These are phyloP conservation scores for Microplitis deprimator DNA, from an alignment of 2,888 invertebrate species.

Conservation along the genomic window DNA sequence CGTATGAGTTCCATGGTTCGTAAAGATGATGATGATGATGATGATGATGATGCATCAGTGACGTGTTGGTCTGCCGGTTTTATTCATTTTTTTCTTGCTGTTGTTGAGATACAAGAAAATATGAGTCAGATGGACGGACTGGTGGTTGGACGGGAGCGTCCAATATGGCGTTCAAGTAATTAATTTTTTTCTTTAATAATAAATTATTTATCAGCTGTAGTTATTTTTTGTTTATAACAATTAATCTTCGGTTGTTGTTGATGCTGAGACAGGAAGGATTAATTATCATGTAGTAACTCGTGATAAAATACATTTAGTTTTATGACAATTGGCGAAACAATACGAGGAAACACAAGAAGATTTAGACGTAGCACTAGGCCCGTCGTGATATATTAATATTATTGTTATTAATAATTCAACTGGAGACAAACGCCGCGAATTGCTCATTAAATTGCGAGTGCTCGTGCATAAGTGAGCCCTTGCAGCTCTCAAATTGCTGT, in stretches of 20 bases:
- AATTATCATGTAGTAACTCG: not conserved
- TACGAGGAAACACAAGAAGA: conserved; percentile 42
- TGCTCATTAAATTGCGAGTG: conserved; percentile 69
- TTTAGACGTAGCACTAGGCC: conserved; percentile 17
- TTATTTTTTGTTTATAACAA: not conserved
- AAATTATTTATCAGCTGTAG: not conserved
- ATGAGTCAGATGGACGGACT: conserved; percentile 44
- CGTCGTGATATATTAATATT: conserved; percentile 16
- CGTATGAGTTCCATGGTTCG: conserved; percentile 29
- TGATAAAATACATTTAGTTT: not conserved
- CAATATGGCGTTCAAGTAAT: conserved; percentile 26
- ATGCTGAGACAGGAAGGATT: not conserved
- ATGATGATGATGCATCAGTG: conserved; percentile 16
- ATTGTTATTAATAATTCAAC: conserved; percentile 58
- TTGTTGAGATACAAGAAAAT: conserved; percentile 11
- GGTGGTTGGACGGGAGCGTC: conserved; percentile 35
- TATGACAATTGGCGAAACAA: conserved; percentile 38
- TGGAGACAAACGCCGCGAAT: conserved; percentile 68
- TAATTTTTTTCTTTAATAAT: conserved; percentile 2
- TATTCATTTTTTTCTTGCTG: conserved; percentile 22
- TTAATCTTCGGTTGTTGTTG: not conserved
- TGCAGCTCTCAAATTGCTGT: conserved; percentile 68
- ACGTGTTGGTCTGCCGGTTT: conserved; percentile 17
- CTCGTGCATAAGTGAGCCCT: conserved; percentile 67
- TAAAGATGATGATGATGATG: conserved; percentile 6